A percentile compares a stretch with the other conserved stretches of the same genome.
Conservation (phyloP, 2,797 vertebrate species). For the Tragelaphus oryx region DNA sequence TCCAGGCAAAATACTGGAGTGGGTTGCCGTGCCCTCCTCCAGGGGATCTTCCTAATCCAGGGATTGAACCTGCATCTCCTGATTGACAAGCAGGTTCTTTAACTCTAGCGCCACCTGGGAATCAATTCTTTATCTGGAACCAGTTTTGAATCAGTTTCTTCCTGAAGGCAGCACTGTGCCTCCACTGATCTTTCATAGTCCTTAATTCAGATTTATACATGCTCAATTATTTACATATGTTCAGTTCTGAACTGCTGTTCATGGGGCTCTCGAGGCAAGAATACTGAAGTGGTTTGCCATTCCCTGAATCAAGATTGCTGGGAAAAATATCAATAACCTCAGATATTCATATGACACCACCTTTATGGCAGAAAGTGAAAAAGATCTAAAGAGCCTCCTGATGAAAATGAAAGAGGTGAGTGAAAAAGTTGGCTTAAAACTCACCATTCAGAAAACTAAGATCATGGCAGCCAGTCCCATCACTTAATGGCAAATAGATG, state of each 20-base stretch:
- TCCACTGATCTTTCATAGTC: background rate
- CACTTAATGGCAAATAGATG: background rate
- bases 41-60: background rate
- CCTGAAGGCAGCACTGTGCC: background rate
- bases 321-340: background rate
- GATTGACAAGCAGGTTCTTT: accelerated
- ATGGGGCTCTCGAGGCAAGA: background rate
- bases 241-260: background rate
- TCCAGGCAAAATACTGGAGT: background rate
- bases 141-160: background rate
- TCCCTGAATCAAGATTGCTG: background rate
- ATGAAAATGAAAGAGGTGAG: background rate
- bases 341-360: background rate
- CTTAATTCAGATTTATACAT: background rate
- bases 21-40: background rate
- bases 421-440: background rate
- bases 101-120: background rate
- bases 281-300: background rate
- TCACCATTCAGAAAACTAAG: background rate
- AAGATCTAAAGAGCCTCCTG: background rate
- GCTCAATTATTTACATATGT: background rate
- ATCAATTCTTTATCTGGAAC: background rate
- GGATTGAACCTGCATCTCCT: background rate
- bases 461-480: background rate
- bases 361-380: background rate